Conservation (phyloP, 2,113 vertebrate genomes). For the Myotis brandtii region DNA sequence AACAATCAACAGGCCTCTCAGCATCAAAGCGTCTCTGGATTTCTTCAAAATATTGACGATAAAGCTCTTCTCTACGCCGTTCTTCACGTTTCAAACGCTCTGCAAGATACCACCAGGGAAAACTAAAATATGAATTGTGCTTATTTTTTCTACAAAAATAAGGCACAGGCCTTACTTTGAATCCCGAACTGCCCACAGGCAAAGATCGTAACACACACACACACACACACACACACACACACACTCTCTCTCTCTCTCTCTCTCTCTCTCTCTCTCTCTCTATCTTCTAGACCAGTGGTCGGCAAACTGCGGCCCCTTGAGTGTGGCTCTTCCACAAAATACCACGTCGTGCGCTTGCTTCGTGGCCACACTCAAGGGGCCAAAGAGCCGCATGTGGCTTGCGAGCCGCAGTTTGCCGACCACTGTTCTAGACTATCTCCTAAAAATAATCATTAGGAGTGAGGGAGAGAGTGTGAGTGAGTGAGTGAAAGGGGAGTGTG, state of each 20-base stretch:
- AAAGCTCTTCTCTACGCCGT: conserved; percentile 94
- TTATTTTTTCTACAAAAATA: background rate
- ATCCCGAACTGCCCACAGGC: background rate
- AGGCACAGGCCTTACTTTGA: conserved; percentile 14
- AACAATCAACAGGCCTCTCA: conserved; percentile 97
- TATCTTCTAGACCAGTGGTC: background rate
- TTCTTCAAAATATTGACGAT: conserved; percentile 97
- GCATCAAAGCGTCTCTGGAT: conserved; percentile 95
- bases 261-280: background rate
- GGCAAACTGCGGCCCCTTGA: too few relatives aligned
- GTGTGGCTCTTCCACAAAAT: too few relatives aligned
- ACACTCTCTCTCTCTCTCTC: too few relatives aligned
- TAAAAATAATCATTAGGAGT: background rate
- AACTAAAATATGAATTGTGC: background rate
- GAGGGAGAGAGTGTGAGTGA: too few relatives aligned
- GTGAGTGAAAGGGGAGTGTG: too few relatives aligned
- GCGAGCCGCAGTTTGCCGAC: background rate
- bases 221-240: too few relatives aligned
- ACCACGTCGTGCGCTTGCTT: too few relatives aligned
- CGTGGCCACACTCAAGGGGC: too few relatives aligned
- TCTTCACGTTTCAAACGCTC: conserved; percentile 94
- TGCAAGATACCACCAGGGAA: conserved; percentile 59
- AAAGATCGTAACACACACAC: background rate
- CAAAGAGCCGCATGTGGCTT: too few relatives aligned
- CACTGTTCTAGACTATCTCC: background rate